These are phyloP conservation scores for Sphaerodactylus townsendi DNA, from an alignment of 2,113 vertebrate species.

Conservation along the genomic window DNA sequence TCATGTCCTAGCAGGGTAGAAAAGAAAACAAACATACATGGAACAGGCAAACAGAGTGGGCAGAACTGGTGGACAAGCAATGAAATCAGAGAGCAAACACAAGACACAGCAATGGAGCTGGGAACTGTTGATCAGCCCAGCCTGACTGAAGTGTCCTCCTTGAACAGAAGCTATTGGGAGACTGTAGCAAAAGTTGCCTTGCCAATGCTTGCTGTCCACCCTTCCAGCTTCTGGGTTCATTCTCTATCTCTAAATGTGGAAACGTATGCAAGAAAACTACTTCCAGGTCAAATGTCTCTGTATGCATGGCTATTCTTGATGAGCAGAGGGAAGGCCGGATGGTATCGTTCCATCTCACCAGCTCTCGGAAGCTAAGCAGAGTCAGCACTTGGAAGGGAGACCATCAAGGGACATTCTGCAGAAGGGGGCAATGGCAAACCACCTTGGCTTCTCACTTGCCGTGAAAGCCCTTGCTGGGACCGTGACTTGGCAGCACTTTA, in stretches of 20 bases:
- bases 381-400: too few species aligned
- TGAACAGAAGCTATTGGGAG: background rate
- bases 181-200: background rate
- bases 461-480: too few species aligned
- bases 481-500: too few species aligned
- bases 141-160: background rate
- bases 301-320: background rate
- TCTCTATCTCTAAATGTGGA: background rate
- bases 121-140: background rate
- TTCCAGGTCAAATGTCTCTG: background rate
- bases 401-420: too few species aligned
- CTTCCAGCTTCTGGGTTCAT: background rate
- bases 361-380: background rate
- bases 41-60: background rate
- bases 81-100: background rate
- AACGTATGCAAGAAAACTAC: background rate
- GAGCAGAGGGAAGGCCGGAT: too few species aligned
- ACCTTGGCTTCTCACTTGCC: constrained; percentile 13
- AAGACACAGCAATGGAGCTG: background rate
- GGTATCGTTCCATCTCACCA: too few species aligned
- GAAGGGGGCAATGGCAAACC: too few species aligned
- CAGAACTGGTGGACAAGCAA: background rate
- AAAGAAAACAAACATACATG: background rate
- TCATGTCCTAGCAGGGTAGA: background rate
- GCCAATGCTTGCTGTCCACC: background rate